Evolutionary conservation across 2,113 vertebrate species (phyloP).

Genomic region (Periophthalmodon schlosseri): DNA sequence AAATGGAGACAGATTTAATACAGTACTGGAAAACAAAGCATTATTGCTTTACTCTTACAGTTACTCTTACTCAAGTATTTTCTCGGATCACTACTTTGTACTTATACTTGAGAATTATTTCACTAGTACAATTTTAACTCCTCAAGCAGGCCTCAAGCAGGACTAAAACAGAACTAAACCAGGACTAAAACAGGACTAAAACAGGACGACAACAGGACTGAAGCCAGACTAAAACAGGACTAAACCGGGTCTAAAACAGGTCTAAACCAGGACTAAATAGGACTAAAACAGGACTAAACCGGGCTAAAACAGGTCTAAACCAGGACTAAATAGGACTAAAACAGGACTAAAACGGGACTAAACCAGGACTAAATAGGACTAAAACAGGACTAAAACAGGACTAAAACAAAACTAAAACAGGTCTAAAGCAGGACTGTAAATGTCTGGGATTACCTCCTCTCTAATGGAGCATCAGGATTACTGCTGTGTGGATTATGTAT

Average conservation of each 20-base stretch:
- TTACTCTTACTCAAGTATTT: too few species aligned
- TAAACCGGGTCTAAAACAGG: neutral
- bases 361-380: neutral
- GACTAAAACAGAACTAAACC: neutral
- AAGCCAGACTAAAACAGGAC: neutral
- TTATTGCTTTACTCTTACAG: too few species aligned
- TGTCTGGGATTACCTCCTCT: neutral
- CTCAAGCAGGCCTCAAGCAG: neutral
- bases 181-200: neutral
- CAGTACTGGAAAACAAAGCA: neutral
- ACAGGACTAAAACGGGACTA: neutral
- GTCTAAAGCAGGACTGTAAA: neutral
- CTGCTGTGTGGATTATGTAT: neutral
- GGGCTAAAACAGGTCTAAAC: neutral
- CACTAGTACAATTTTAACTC: too few species aligned
- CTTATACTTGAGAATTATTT: too few species aligned
- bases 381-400: neutral
- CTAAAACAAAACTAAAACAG: too few species aligned
- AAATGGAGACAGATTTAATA: too few species aligned
- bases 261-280: neutral
- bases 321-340: neutral
- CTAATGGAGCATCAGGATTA: constrained; percentile 5
- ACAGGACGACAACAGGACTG: neutral
- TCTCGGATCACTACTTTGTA: too few species aligned
- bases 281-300: neutral